Conservation (phyloP, 2,113 vertebrate genomes). For the Okapia johnstoni region DNA sequence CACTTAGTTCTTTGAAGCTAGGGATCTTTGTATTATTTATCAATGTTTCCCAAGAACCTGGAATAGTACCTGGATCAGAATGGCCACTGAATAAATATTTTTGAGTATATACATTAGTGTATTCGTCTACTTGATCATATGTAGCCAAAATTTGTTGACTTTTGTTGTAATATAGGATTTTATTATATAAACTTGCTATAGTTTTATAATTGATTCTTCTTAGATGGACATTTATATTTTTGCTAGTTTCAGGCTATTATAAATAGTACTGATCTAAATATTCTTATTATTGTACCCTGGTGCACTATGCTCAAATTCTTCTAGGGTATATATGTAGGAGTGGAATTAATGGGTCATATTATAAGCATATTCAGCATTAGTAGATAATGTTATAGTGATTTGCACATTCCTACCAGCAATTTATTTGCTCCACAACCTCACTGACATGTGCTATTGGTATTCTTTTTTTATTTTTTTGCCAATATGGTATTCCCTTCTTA, state of each 20-base stretch:
- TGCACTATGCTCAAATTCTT: not conserved
- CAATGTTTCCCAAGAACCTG: not conserved
- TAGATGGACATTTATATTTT: not conserved
- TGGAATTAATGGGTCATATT: not conserved
- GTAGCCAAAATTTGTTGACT: not conserved
- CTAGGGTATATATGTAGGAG: not conserved
- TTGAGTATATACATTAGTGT: not conserved
- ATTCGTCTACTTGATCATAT: not conserved
- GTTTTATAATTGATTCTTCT: not conserved
- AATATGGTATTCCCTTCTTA: not conserved
- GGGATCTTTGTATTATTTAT: not conserved
- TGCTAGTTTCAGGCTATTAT: not conserved
- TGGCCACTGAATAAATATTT: constrained; percentile 1
- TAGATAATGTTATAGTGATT: not conserved
- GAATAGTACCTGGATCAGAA: not conserved
- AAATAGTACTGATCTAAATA: not conserved
- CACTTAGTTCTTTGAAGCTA: not conserved
- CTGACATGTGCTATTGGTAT: not conserved
- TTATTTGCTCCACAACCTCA: not conserved
- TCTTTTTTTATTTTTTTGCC: constrained; percentile 26
- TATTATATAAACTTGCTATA: not conserved
- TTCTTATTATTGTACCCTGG: not conserved
- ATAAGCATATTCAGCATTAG: not conserved
- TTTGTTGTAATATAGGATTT: not conserved
- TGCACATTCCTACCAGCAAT: not conserved